Conservation (phyloP, 2,888 invertebrate species). For the Protodeltote pygarga region DNA sequence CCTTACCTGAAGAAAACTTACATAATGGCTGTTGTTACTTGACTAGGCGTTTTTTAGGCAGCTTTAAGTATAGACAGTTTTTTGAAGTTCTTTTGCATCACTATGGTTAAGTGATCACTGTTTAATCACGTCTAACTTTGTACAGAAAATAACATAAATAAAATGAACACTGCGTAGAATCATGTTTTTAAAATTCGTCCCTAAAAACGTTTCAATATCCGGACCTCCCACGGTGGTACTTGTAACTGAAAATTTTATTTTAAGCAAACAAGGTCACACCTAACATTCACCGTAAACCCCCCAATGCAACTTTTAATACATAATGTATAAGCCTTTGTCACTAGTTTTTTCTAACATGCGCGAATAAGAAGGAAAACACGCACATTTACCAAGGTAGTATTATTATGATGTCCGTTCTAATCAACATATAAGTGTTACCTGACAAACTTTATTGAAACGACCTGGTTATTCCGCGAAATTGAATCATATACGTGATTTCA, state of each 20-base stretch:
- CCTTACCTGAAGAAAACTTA: conserved; percentile 46
- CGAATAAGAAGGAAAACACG: conserved; percentile 51
- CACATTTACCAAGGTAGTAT: conserved; percentile 50
- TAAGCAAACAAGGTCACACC: conserved; percentile 53
- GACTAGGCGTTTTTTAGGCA: conserved; percentile 4
- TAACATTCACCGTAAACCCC: conserved; percentile 55
- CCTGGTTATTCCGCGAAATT: conserved; percentile 64
- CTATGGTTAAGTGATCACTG: no score
- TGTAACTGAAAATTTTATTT: conserved; percentile 38
- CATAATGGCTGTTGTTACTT: conserved; percentile 40
- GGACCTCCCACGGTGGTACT: not conserved
- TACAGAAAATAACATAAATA: no score
- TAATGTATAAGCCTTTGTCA: conserved; percentile 48
- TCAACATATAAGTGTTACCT: conserved; percentile 63
- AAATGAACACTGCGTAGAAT: no score
- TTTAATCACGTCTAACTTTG: no score
- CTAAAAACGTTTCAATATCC: no score
- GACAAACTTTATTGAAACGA: conserved; percentile 59
- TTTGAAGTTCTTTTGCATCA: not conserved
- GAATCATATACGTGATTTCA: conserved; percentile 61
- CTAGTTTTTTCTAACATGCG: conserved; percentile 18
- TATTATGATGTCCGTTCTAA: conserved; percentile 58
- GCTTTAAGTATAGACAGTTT: conserved; percentile 4
- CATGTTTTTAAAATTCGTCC: no score
- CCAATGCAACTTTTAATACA: conserved; percentile 54